Evolutionary conservation across 2,113 vertebrate species (phyloP).

Genomic region (Ondatra zibethicus): DNA sequence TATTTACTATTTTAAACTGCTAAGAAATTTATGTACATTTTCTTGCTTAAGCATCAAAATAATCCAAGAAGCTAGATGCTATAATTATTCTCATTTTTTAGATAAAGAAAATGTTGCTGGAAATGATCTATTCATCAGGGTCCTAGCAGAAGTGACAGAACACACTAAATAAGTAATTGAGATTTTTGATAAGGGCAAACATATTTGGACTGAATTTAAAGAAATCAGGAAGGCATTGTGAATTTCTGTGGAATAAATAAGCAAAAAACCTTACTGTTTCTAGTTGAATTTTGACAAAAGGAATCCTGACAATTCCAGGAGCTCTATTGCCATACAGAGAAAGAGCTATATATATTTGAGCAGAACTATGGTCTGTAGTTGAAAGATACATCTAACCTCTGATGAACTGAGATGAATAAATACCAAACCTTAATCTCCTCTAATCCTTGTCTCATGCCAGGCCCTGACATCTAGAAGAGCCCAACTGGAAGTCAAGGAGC

Average conservation of each 20-base stretch:
- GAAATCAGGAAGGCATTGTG: background rate
- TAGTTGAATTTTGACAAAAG: background rate
- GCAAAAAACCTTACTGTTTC: background rate
- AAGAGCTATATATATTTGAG: background rate
- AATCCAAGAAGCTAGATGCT: background rate
- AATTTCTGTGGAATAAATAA: constrained; percentile 19
- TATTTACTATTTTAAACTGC: constrained; percentile 34
- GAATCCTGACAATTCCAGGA: background rate
- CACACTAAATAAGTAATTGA: constrained; percentile 40
- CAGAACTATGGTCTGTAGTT: background rate
- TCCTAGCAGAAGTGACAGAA: background rate
- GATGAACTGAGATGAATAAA: background rate
- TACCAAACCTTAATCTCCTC: background rate
- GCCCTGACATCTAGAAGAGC: background rate
- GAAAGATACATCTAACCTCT: background rate
- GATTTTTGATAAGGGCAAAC: constrained; percentile 13
- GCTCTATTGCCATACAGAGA: constrained; percentile 10
- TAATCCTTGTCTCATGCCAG: background rate
- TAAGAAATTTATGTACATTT: constrained; percentile 13
- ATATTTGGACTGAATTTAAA: background rate
- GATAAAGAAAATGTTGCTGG: constrained; percentile 32
- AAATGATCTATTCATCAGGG: background rate
- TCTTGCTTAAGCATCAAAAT: constrained; percentile 29
- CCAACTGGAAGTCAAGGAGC: background rate
- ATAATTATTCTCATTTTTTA: constrained; percentile 46